Evolutionary conservation across 2,113 vertebrate species (phyloP), one percentile per base, ranked within the genome.

Genomic region (Malurus alboscapulatus): DNA sequence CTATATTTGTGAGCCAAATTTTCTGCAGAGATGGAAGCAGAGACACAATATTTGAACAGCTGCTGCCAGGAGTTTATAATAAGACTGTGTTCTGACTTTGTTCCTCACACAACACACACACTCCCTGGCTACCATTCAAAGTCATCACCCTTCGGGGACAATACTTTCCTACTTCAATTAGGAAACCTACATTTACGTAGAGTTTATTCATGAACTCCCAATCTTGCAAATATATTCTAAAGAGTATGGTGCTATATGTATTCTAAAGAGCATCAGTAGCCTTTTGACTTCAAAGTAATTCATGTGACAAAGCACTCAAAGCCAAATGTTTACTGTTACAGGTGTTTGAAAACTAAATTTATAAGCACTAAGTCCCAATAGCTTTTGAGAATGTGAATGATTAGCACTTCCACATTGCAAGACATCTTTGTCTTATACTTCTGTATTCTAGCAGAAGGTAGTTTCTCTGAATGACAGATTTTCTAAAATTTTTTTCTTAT

Each of bases 41-140:
- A 85, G 59, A 79, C 89, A 85, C 54, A 93, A 48, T 87, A 88
- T 91, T 96, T 96, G 91, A 93, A 92, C 82, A 93, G 93, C 82
- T 91, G 87, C 79, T 91, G 68, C 63, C 72, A 63, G 40, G 59
- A 89, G 63, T 48, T 83, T 86, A 73, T 57, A 90, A 88, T 55
- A 47, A 90, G 55, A 47, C 24, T 40, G 38, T 34, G 17, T 63
- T 92, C 51, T 12, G 6, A 78, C 58, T 84, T 72, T 30, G 29
- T 10, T 82, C 40, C 19, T 94, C 36, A 71, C 30, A 65, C 3
- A 55, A 47, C 26, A 20, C 50, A 72, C 48, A 53, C 12, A 40
- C 8, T 20, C 32, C 32, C 42, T 13, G 45, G 87, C 67, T 91
- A 86, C 75, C 90, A 79, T 86, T 90, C 34, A 77, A 76, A 93